These are phyloP conservation scores for Sorex maritimensis DNA, from an alignment of 2,797 vertebrate species.

Conservation along the genomic window DNA sequence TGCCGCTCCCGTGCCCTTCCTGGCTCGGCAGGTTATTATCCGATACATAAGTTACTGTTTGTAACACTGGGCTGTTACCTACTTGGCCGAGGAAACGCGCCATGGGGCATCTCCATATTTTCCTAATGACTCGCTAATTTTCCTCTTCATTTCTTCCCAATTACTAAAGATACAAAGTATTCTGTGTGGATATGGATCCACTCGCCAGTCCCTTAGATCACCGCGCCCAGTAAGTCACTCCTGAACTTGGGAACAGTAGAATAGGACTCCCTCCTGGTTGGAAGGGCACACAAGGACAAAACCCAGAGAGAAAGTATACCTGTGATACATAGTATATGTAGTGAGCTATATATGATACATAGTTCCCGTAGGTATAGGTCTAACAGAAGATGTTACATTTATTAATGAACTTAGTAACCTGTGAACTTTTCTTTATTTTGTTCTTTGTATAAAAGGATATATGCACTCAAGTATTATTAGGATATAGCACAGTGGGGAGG, in stretches of 20 bases:
- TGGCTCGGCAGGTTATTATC: not conserved
- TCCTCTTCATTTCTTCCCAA: conserved; percentile 42
- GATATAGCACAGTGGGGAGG: too few relatives aligned
- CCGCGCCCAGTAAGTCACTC: not conserved
- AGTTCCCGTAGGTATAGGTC: not conserved
- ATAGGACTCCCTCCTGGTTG: not conserved
- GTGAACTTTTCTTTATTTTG: not conserved
- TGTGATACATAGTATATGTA: too few relatives aligned
- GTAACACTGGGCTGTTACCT: conserved; percentile 37
- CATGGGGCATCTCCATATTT: not conserved
- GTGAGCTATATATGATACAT: too few relatives aligned
- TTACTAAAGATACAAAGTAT: not conserved
- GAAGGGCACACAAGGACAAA: not conserved
- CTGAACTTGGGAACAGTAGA: not conserved
- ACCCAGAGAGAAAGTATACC: not conserved
- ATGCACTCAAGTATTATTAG: too few relatives aligned
- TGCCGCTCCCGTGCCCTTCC: not conserved
- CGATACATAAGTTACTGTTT: not conserved
- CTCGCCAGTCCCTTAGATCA: not conserved
- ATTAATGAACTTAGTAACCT: not conserved
- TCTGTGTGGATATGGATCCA: not conserved
- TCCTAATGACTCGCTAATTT: conserved; percentile 4
- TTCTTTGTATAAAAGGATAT: too few relatives aligned
- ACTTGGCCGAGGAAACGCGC: conserved; percentile 25
- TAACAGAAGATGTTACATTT: not conserved